Conservation (phyloP, 2,113 vertebrate genomes). For the Sula dactylatra region DNA sequence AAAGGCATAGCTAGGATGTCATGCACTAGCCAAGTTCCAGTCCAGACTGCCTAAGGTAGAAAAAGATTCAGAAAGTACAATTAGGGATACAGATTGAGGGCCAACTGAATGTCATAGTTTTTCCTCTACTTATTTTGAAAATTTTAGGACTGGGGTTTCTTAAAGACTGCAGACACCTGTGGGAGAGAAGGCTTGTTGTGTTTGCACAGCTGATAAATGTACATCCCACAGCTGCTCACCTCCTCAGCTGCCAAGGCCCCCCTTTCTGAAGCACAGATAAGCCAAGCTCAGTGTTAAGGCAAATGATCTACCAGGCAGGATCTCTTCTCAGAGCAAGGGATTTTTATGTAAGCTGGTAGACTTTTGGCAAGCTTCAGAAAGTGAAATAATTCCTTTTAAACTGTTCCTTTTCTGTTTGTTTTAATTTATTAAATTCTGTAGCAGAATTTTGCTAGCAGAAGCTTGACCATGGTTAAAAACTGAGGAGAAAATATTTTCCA, state of each 20-base stretch:
- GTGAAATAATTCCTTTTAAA: neutral
- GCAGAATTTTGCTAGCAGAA: neutral
- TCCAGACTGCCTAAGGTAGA: neutral
- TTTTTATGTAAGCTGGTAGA: neutral
- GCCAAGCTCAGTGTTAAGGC: neutral
- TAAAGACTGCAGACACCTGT: neutral
- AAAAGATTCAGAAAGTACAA: neutral
- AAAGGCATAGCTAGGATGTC: neutral
- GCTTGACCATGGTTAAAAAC: neutral
- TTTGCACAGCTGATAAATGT: neutral
- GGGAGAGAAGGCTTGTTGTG: neutral
- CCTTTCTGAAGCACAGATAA: neutral
- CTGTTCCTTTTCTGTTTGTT: neutral
- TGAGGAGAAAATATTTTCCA: neutral
- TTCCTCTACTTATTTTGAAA: neutral
- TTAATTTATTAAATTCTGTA: neutral
- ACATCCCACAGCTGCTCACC: neutral
- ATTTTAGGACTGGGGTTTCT: neutral
- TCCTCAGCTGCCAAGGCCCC: neutral
- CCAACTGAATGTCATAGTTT: neutral
- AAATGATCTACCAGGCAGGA: neutral
- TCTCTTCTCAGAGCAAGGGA: neutral
- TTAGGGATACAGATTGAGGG: neutral
- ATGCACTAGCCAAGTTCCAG: neutral
- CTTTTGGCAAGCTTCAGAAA: neutral